These are phyloP conservation scores for Leptobrachium ailaonicum DNA, from an alignment of 2,113 vertebrate species.

Conservation along the genomic window DNA sequence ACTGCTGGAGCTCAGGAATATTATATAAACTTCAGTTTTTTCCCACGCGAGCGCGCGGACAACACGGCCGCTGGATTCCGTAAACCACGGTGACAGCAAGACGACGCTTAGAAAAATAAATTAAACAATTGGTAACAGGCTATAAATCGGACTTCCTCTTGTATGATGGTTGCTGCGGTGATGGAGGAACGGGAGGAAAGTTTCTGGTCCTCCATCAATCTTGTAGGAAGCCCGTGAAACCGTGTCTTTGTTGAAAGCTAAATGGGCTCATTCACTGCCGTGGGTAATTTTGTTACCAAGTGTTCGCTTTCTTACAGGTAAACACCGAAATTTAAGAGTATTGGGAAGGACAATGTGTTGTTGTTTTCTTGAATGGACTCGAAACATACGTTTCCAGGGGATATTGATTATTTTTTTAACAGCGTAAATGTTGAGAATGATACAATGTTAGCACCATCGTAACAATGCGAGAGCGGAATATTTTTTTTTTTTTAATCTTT, in stretches of 20 bases:
- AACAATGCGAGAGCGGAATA: no score
- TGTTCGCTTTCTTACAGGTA: no score
- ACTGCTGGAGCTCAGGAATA: slow-evolving; percentile 62
- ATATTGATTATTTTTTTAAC: no score
- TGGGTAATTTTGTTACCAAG: no score
- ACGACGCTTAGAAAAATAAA: slow-evolving; percentile 60
- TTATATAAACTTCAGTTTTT: slow-evolving; percentile 63
- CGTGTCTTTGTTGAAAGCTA: slow-evolving; percentile 53
- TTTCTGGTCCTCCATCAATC: slow-evolving; percentile 65
- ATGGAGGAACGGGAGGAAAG: slow-evolving; percentile 57
- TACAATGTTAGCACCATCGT: no score
- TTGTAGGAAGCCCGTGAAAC: slow-evolving; percentile 64
- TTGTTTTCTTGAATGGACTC: no score
- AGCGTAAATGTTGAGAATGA: no score
- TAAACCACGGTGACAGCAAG: slow-evolving; percentile 64
- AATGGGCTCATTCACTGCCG: neutral
- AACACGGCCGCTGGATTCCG: slow-evolving; percentile 62
- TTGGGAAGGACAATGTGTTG: no score
- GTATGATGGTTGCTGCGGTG: slow-evolving; percentile 65
- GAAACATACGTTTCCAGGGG: no score
- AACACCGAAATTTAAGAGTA: no score
- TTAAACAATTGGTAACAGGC: slow-evolving; percentile 57
- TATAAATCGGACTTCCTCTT: slow-evolving; percentile 70
- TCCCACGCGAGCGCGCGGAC: slow-evolving; percentile 62
- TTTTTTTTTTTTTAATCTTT: no score